phyloP scores from a whole-genome alignment of 2,113 vertebrate species.

The Catagonus wagneri region DNA sequence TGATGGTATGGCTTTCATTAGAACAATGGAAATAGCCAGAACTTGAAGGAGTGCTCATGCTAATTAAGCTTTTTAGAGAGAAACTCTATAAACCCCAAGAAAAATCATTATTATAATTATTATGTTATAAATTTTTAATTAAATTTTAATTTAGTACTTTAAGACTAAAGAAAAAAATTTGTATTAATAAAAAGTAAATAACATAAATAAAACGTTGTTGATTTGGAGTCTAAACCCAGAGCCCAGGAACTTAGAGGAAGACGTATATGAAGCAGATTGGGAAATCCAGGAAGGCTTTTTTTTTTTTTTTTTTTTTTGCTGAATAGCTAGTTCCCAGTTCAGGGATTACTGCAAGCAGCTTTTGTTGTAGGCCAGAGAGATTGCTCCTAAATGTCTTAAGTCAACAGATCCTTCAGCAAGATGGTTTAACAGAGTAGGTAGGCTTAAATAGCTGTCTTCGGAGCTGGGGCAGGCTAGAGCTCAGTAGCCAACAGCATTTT shows the following conservation, averaged over 20 bases:
- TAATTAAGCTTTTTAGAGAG: background rate
- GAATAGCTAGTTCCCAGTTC: background rate
- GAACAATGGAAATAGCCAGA: background rate
- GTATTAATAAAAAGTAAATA: background rate
- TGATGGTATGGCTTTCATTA: background rate
- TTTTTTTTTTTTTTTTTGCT: background rate
- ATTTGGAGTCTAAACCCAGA: background rate
- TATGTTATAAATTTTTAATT: background rate
- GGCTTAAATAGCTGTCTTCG: background rate
- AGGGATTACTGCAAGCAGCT: background rate
- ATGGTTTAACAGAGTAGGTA: background rate
- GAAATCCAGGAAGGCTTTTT: background rate
- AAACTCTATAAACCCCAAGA: background rate
- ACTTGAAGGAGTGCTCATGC: background rate
- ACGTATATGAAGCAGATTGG: background rate
- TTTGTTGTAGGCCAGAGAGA: background rate
- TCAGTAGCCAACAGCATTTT: background rate
- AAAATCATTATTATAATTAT: background rate
- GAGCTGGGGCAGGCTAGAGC: background rate
- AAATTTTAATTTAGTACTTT: slow-evolving; percentile 22
- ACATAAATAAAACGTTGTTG: background rate
- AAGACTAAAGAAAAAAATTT: background rate
- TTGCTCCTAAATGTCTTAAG: background rate
- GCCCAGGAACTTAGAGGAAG: background rate
- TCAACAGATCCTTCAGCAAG: background rate